These are phyloP conservation scores for Lithobates pipiens DNA, from an alignment of 2,797 vertebrate genomes.

Conservation along the genomic window DNA sequence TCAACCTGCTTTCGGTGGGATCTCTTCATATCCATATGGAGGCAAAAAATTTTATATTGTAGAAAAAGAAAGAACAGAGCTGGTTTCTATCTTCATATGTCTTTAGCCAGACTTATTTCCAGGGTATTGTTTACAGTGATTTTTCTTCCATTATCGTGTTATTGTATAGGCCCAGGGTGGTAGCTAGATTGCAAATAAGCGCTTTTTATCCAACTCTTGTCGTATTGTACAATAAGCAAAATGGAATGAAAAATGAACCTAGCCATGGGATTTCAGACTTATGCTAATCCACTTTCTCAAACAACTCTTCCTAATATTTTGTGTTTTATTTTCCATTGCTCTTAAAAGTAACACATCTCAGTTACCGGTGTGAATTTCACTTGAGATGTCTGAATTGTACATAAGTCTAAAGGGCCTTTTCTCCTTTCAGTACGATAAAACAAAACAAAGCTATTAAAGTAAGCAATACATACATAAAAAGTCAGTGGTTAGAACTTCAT, in stretches of 20 bases:
- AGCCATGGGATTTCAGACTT: constrained; percentile 75
- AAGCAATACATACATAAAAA: not conserved
- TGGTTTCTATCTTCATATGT: constrained; percentile 69
- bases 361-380: constrained; percentile 4
- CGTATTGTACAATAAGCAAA: constrained; percentile 72
- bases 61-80: constrained; percentile 80
- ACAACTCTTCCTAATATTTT: constrained; percentile 79
- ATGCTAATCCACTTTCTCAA: constrained; percentile 78
- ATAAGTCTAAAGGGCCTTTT: constrained; percentile 11
- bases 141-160: constrained; percentile 84
- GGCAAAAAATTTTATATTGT: constrained; percentile 81
- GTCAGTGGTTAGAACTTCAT: no score
- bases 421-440: not conserved
- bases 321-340: constrained; percentile 69
- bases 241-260: constrained; percentile 72
- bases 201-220: constrained; percentile 66
- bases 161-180: constrained; percentile 75
- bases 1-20: constrained; percentile 80
- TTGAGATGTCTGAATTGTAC: constrained; percentile 5
- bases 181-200: constrained; percentile 76
- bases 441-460: constrained; percentile 11
- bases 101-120: constrained; percentile 75
- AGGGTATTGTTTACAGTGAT: constrained; percentile 80
- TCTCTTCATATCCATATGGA: constrained; percentile 81
- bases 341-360: constrained; percentile 12